Conservation (phyloP, 2,797 vertebrate genomes). For the Notamacropus eugenii region DNA sequence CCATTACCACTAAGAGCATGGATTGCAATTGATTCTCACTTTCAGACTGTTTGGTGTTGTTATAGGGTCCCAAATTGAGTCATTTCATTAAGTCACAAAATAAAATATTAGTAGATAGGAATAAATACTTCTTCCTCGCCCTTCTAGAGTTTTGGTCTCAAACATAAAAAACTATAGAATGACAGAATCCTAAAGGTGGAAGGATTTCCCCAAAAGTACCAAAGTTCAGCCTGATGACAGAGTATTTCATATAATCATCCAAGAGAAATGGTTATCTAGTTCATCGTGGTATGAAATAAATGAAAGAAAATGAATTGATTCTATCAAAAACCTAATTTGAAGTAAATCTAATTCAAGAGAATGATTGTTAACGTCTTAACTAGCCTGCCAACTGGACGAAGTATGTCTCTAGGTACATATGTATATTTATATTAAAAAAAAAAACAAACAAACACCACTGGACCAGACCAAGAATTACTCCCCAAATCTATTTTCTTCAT, state of each 20-base stretch:
- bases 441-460: neutral
- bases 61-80: neutral
- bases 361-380: neutral
- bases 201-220: neutral
- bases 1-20: neutral
- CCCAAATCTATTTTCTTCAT: neutral
- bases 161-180: neutral
- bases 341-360: neutral
- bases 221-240: neutral
- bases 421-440: neutral
- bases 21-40: conserved; percentile 8
- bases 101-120: conserved; percentile 12
- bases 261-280: neutral
- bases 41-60: neutral
- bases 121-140: neutral
- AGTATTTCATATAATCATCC: neutral
- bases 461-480: neutral
- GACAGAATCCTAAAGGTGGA: neutral
- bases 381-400: neutral
- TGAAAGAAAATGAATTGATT: conserved; percentile 12
- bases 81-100: neutral
- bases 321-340: conserved; percentile 3
- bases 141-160: neutral
- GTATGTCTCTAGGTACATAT: neutral
- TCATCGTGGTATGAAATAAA: neutral